Conservation (phyloP, 2,113 vertebrate species). For the Gallinago media region DNA sequence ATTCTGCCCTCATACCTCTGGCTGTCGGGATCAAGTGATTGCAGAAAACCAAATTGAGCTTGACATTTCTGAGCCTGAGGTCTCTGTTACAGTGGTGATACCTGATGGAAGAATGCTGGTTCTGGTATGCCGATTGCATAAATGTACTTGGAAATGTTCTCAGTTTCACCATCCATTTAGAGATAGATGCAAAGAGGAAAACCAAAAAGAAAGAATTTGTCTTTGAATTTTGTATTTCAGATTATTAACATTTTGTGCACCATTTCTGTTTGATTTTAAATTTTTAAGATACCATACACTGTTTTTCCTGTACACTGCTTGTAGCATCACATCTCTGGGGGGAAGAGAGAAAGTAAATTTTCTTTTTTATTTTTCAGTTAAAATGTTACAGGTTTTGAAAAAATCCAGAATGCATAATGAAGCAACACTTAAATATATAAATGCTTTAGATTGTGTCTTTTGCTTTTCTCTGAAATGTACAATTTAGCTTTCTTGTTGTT, state of each 20-base stretch:
- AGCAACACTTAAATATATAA: neutral
- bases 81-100: constrained; percentile 82
- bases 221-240: neutral
- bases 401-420: neutral
- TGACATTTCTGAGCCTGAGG: constrained; percentile 73
- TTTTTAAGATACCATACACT: neutral
- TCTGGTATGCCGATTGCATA: constrained; percentile 78
- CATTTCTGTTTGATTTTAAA: neutral
- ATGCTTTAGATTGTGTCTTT: neutral
- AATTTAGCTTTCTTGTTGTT: constrained; percentile 46
- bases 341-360: neutral
- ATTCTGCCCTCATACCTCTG: constrained; percentile 88
- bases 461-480: constrained; percentile 16
- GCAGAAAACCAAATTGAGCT: constrained; percentile 80
- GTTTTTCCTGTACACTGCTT: neutral
- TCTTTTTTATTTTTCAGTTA: neutral
- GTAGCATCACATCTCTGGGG: neutral
- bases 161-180: neutral
- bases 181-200: neutral
- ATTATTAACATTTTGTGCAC: neutral
- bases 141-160: neutral
- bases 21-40: constrained; percentile 86
- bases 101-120: constrained; percentile 82
- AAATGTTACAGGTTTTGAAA: neutral
- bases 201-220: neutral